Percentiles rank a stretch among this genome's conserved stretches.
These are phyloP conservation scores for Brachylomia viminalis DNA, from an alignment of 2,888 invertebrate species.

Conservation along the genomic window DNA sequence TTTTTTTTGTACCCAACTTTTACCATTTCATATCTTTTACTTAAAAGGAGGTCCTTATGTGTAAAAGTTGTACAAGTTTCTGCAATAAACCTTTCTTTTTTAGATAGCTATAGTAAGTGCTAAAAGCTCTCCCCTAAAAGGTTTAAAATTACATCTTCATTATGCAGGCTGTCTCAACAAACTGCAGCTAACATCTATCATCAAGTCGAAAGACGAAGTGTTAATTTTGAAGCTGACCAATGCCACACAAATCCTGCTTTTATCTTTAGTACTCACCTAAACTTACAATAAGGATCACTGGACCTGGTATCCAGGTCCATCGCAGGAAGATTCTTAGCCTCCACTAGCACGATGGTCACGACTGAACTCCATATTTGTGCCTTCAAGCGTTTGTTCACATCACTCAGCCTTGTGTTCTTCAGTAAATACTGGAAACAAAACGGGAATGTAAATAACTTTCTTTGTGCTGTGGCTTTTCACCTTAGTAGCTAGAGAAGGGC, in stretches of 20 bases:
- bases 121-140: background rate
- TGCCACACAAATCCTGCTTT: background rate
- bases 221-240: too few species aligned
- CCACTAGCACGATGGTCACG: constrained; percentile 98
- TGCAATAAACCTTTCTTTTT: too few species aligned
- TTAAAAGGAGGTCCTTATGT: too few species aligned
- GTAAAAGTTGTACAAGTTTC: too few species aligned
- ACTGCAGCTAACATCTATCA: background rate
- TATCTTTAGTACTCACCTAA: constrained; percentile 92
- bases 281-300: constrained; percentile 98
- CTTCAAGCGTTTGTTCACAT: constrained; percentile 95
- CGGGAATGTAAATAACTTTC: background rate
- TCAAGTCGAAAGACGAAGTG: background rate
- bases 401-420: constrained; percentile 94
- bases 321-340: constrained; percentile 96
- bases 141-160: background rate
- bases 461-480: too few species aligned
- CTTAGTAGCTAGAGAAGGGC: too few species aligned
- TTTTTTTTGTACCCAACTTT: too few species aligned
- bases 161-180: too few species aligned
- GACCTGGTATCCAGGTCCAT: constrained; percentile 97
- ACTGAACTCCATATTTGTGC: constrained; percentile 99
- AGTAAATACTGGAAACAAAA: constrained; percentile 93
- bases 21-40: too few species aligned
- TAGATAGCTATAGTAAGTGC: background rate